Evolutionary conservation across 2,888 invertebrate genomes (phyloP).

Genomic region (Drosophila testacea): DNA sequence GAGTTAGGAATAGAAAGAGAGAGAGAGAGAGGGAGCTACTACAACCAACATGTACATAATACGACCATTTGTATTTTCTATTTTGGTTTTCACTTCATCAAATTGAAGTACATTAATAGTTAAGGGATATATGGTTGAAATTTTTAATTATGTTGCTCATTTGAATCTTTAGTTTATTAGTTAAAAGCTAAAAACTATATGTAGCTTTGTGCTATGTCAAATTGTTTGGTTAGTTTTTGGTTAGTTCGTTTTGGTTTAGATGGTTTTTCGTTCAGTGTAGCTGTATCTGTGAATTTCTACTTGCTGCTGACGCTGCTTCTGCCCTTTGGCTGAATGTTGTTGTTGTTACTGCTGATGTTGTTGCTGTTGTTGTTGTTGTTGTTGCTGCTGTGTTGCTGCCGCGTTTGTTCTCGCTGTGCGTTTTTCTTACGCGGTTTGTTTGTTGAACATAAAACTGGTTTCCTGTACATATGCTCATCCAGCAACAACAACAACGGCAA

Average conservation of each 20-base stretch:
- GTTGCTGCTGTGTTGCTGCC: conserved; percentile 38
- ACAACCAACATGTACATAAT: too few relatives aligned
- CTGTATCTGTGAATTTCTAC: conserved; percentile 67
- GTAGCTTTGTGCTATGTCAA: too few relatives aligned
- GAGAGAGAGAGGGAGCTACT: too few relatives aligned
- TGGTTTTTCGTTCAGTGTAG: conserved; percentile 33
- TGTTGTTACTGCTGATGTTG: conserved; percentile 22
- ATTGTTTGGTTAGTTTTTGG: not conserved
- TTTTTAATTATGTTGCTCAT: too few relatives aligned
- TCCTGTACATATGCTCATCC: conserved; percentile 81
- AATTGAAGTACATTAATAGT: too few relatives aligned
- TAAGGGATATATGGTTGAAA: too few relatives aligned
- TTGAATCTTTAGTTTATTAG: too few relatives aligned
- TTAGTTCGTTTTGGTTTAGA: not conserved
- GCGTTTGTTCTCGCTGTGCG: conserved; percentile 66
- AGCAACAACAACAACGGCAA: conserved; percentile 48
- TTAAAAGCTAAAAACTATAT: too few relatives aligned
- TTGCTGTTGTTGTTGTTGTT: conserved; percentile 21
- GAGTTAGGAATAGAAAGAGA: too few relatives aligned
- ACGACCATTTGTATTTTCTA: too few relatives aligned
- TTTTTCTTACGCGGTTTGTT: conserved; percentile 74
- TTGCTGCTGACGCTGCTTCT: conserved; percentile 53
- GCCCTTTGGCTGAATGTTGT: conserved; percentile 56
- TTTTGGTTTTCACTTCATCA: too few relatives aligned
- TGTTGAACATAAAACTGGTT: conserved; percentile 80